Percentiles rank a stretch among this genome's conserved stretches.
These are phyloP conservation scores for Temnopleurus reevesii DNA, from an alignment of 53 echinoderm and acorn worm species.

Conservation along the genomic window DNA sequence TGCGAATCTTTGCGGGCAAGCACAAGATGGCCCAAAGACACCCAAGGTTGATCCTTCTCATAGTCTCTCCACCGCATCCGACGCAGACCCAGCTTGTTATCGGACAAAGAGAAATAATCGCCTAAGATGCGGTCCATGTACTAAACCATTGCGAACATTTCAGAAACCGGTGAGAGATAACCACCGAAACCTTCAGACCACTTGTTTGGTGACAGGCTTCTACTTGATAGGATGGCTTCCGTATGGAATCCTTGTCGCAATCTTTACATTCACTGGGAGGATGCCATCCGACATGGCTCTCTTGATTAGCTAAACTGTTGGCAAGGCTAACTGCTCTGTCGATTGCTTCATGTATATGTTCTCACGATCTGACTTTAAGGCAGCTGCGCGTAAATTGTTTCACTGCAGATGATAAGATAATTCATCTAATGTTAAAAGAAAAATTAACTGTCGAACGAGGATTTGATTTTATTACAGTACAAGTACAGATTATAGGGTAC, in stretches of 20 bases:
- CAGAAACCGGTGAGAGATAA: background rate
- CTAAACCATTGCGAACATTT: background rate
- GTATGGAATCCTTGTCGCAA: background rate
- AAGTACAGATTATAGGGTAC: too few relatives aligned
- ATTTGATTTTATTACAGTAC: too few relatives aligned
- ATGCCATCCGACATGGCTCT: background rate
- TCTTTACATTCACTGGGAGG: background rate
- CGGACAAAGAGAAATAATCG: background rate
- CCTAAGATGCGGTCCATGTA: background rate
- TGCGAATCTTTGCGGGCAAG: background rate
- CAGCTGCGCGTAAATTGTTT: background rate
- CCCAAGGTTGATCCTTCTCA: background rate
- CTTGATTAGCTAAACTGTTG: background rate
- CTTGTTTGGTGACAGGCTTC: background rate
- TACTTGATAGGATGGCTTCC: background rate
- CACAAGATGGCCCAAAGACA: background rate
- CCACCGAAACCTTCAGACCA: background rate
- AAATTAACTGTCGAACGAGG: too few relatives aligned
- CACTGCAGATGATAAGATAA: background rate
- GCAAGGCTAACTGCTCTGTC: background rate
- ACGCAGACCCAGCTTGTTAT: background rate
- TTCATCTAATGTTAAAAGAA: background rate
- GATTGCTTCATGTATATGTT: constrained; percentile 15
- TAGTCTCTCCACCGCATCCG: background rate
- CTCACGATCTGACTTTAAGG: background rate